Evolutionary conservation across 2,113 vertebrate species (phyloP).

Genomic region (Delphinus delphis): DNA sequence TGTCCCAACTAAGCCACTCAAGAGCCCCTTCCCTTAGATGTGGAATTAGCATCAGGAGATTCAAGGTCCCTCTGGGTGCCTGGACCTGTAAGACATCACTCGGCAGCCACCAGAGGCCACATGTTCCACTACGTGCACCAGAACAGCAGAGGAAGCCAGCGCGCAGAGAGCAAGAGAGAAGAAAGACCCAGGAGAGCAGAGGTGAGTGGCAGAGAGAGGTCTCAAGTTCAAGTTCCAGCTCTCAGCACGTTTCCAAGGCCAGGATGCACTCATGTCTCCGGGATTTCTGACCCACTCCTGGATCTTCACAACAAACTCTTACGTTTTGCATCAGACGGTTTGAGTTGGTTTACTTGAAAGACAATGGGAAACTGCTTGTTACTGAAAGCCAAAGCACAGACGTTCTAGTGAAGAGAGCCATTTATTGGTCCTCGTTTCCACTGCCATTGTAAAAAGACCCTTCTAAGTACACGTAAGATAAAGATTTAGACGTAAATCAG

Average conservation of each 20-base stretch:
- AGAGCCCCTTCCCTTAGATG: not conserved
- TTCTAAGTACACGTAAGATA: not conserved
- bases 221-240: not conserved
- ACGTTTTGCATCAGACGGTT: not conserved
- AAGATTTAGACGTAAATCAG: not conserved
- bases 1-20: not conserved
- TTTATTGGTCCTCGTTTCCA: not conserved
- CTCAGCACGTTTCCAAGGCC: not conserved
- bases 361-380: not conserved
- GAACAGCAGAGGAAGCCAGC: not conserved
- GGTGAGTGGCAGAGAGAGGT: not conserved
- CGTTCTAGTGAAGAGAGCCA: not conserved
- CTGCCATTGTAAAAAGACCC: not conserved
- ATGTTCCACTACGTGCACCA: not conserved
- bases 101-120: not conserved
- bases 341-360: not conserved
- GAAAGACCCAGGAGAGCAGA: not conserved
- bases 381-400: not conserved
- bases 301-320: not conserved
- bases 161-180: not conserved
- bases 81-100: not conserved
- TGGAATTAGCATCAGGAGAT: not conserved
- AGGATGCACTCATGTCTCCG: not conserved
- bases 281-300: not conserved
- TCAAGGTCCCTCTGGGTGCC: not conserved